Evolutionary conservation across 2,797 vertebrate species (phyloP).

Genomic region (Danio aesculapii): DNA sequence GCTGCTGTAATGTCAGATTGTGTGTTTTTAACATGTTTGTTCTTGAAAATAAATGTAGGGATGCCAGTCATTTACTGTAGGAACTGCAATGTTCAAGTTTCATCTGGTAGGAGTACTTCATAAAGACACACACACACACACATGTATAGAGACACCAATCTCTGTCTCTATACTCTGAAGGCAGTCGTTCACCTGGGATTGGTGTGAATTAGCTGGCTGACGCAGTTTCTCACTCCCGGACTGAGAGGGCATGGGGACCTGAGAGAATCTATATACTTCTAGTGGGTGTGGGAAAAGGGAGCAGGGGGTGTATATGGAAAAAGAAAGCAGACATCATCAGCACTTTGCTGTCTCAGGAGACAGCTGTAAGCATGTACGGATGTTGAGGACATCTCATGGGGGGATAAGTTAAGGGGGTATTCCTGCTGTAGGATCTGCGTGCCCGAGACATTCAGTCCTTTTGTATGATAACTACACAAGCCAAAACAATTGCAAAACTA

Average conservation of each 20-base stretch:
- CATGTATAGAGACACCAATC: conserved; percentile 51
- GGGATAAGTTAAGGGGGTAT: conserved; percentile 25
- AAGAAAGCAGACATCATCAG: conserved; percentile 50
- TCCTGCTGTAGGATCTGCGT: conserved; percentile 34
- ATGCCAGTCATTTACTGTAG: conserved; percentile 66
- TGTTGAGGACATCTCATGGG: neutral
- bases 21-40: conserved; percentile 27
- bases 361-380: conserved; percentile 4
- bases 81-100: conserved; percentile 63
- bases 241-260: conserved; percentile 66
- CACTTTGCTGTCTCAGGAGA: conserved; percentile 44
- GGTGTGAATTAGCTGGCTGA: conserved; percentile 75
- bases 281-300: conserved; percentile 40
- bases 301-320: conserved; percentile 1
- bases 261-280: conserved; percentile 59
- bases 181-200: conserved; percentile 70
- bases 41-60: conserved; percentile 73
- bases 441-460: conserved; percentile 13
- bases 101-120: conserved; percentile 35
- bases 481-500: conserved; percentile 31
- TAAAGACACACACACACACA: conserved; percentile 45
- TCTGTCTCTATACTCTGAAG: conserved; percentile 59
- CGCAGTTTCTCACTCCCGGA: conserved; percentile 66
- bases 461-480: conserved; percentile 3
- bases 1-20: conserved; percentile 69